Conservation (phyloP, 2,113 vertebrate genomes). For the Misgurnus mizolepis region DNA sequence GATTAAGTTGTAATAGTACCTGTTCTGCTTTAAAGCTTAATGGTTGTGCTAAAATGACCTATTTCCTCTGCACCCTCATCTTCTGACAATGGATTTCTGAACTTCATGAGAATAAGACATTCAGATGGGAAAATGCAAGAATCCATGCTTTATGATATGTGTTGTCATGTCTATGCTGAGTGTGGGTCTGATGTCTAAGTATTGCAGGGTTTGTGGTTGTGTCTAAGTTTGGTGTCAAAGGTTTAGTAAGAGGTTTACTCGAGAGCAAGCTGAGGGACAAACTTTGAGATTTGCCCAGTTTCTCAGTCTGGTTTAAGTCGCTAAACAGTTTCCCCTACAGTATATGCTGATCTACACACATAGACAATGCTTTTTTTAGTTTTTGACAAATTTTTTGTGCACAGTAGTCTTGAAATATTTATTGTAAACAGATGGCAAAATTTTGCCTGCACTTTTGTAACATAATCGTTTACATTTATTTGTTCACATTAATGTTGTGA, state of each 20-base stretch:
- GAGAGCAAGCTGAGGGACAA: too few relatives aligned
- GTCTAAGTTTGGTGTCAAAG: background rate
- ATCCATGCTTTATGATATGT: background rate
- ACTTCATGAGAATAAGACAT: conserved; percentile 30
- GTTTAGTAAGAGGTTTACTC: background rate
- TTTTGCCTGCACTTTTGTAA: background rate
- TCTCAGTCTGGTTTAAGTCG: background rate
- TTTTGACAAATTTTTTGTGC: too few relatives aligned
- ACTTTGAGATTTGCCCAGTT: background rate
- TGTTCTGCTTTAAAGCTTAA: conserved; percentile 67
- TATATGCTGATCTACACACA: background rate
- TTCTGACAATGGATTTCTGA: conserved; percentile 43
- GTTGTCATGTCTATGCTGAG: conserved; percentile 3
- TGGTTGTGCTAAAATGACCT: conserved; percentile 66
- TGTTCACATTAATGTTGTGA: too few relatives aligned
- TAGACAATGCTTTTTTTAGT: too few relatives aligned
- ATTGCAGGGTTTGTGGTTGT: background rate
- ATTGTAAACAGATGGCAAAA: too few relatives aligned
- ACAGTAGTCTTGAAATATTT: too few relatives aligned
- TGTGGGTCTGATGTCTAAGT: background rate
- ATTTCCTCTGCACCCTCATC: conserved; percentile 65
- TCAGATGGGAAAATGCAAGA: conserved; percentile 7
- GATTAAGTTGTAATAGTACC: conserved; percentile 71
- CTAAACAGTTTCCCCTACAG: background rate
- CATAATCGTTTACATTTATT: too few relatives aligned